Conservation (phyloP, 2,888 invertebrate species). For the Pseudococcus longispinus region DNA sequence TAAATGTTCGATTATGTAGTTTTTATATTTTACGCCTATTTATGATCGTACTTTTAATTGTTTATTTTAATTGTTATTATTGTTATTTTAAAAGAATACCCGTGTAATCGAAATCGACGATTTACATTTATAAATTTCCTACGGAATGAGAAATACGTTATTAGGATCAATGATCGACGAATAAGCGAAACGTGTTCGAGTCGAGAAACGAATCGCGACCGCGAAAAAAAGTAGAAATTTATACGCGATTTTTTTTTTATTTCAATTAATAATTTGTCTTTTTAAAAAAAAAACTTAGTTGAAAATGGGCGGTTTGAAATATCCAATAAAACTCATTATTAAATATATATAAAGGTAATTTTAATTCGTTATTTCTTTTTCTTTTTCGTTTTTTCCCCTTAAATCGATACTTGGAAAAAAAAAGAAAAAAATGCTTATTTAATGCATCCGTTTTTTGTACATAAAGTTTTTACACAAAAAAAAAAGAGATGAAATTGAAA, state of each 20-base stretch:
- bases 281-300: neutral
- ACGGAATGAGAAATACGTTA: neutral
- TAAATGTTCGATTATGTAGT: neutral
- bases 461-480: neutral
- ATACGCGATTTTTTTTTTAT: neutral
- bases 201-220: neutral
- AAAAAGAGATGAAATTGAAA: neutral
- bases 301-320: neutral
- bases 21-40: constrained; percentile 12
- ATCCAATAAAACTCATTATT: neutral
- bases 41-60: constrained; percentile 25
- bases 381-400: neutral
- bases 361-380: neutral
- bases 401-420: neutral
- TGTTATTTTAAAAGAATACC: neutral
- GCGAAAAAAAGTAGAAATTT: neutral
- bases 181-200: neutral
- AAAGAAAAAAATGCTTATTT: neutral
- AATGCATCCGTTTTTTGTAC: constrained; percentile 2
- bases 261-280: neutral
- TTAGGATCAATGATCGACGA: neutral
- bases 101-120: neutral
- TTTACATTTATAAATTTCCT: neutral
- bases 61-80: constrained; percentile 29
- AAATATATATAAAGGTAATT: neutral